phyloP scores from a whole-genome alignment of 2,113 vertebrate genomes.

The Oreochromis aureus region DNA sequence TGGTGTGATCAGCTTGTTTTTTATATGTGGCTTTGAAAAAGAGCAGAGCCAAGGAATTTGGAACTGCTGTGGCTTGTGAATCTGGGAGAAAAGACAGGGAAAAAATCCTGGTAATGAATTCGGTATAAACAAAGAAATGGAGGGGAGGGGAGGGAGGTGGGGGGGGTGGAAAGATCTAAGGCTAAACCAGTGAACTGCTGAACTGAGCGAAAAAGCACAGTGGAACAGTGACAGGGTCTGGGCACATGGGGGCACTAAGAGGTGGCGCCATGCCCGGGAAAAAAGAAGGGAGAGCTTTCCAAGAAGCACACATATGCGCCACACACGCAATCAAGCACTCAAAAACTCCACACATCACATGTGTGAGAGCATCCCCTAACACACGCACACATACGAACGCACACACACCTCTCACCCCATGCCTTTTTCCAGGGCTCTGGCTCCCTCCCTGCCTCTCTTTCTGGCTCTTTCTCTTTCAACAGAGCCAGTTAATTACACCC shows the following conservation, averaged over 20 bases:
- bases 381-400: constrained; percentile 19
- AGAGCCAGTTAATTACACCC: constrained; percentile 83
- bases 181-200: constrained; percentile 55
- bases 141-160: not conserved
- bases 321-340: constrained; percentile 50
- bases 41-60: constrained; percentile 69
- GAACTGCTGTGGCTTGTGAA: constrained; percentile 71
- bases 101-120: constrained; percentile 68
- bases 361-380: constrained; percentile 40
- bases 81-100: constrained; percentile 47
- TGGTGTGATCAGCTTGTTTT: constrained; percentile 69
- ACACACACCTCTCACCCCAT: constrained; percentile 48
- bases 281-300: constrained; percentile 24
- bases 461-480: constrained; percentile 77
- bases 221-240: constrained; percentile 61
- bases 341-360: constrained; percentile 35
- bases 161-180: not conserved
- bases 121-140: constrained; percentile 59
- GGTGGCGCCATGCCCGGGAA: constrained; percentile 52
- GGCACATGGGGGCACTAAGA: constrained; percentile 75
- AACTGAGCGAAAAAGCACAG: constrained; percentile 36
- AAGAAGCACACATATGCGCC: constrained; percentile 35
- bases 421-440: constrained; percentile 55
- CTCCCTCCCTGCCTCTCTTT: constrained; percentile 67
- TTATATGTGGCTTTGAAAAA: constrained; percentile 73